A percentile compares a stretch with the other conserved stretches of the same genome.
These are phyloP conservation scores for Myotis yumanensis DNA, from an alignment of 2,113 vertebrate genomes.

Conservation along the genomic window DNA sequence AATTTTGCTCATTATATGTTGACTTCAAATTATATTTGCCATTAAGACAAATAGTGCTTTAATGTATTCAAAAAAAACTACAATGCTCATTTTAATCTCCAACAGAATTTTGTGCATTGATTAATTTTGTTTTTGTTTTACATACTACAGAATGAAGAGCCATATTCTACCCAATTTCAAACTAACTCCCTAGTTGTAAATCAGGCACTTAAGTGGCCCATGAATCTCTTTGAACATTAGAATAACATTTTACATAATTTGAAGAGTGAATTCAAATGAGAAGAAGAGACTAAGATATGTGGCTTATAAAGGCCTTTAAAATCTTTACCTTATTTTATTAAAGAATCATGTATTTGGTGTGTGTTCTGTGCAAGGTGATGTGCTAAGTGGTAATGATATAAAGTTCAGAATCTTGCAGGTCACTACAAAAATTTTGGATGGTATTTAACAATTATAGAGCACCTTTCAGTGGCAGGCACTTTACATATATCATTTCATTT, in stretches of 20 bases:
- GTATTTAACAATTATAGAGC: background rate
- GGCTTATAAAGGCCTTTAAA: background rate
- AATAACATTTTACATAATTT: background rate
- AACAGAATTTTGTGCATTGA: background rate
- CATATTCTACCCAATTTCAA: background rate
- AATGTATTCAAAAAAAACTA: background rate
- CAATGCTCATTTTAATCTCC: background rate
- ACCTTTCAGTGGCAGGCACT: background rate
- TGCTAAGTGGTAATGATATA: background rate
- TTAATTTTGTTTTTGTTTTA: background rate
- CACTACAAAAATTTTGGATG: background rate
- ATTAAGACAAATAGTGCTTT: background rate
- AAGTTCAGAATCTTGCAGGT: background rate
- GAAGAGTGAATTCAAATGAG: background rate
- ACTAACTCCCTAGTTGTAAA: background rate
- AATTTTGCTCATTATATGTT: background rate
- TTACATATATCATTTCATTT: background rate
- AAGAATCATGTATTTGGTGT: background rate
- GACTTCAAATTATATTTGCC: slow-evolving; percentile 1
- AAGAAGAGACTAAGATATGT: background rate
- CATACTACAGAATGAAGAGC: background rate
- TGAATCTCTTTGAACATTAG: slow-evolving; percentile 4
- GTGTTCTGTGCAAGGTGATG: background rate
- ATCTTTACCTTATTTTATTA: background rate
- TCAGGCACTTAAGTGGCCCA: background rate